Evolutionary conservation across 2,888 invertebrate species (phyloP).

Genomic region (Troglohyphantes excavatus): DNA sequence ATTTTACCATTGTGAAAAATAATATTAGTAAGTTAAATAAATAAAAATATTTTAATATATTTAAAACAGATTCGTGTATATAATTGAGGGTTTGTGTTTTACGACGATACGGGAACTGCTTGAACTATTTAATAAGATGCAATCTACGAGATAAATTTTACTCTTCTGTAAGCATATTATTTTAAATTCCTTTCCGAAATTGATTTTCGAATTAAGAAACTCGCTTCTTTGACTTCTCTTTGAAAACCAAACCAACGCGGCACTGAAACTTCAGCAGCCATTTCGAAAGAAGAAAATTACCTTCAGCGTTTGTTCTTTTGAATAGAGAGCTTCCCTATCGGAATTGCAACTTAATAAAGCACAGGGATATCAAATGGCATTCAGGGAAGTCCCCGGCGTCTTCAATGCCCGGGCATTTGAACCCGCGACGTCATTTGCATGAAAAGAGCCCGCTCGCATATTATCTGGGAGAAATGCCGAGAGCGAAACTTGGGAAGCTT

Average conservation of each 20-base stretch:
- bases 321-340: background rate
- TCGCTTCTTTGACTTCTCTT: background rate
- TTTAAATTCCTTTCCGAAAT: no score
- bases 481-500: slow-evolving; percentile 5
- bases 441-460: slow-evolving; percentile 9
- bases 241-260: background rate
- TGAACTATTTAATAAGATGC: no score
- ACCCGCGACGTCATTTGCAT: slow-evolving; percentile 31
- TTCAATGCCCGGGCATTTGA: background rate
- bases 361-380: slow-evolving; percentile 16
- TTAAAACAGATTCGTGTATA: no score
- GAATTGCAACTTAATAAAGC: slow-evolving; percentile 42
- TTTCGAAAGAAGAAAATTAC: slow-evolving; percentile 20
- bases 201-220: background rate
- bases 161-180: no score
- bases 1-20: no score
- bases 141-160: no score
- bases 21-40: no score
- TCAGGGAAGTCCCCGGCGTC: background rate
- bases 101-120: no score
- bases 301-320: background rate
- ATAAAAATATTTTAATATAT: no score
- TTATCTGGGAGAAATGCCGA: slow-evolving; percentile 20
- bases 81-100: no score
- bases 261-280: background rate